phyloP scores from a whole-genome alignment of 1,140 invertebrate species.

The Atta colombica region DNA sequence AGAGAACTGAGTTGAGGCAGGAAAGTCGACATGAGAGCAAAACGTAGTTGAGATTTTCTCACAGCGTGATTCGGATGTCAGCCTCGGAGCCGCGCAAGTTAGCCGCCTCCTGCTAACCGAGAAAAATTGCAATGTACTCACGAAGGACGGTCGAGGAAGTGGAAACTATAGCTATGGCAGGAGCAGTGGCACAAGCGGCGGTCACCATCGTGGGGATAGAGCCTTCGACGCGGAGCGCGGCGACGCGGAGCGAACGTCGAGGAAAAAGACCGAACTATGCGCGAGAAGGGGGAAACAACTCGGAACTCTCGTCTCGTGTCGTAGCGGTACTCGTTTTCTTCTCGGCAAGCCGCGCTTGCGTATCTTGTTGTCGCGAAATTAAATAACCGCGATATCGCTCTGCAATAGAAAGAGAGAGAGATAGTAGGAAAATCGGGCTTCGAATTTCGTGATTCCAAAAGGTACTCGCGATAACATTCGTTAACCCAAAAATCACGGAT shows the following conservation, averaged over 20 bases:
- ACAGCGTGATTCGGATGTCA: constrained; percentile 63
- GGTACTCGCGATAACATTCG: not conserved
- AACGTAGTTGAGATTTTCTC: constrained; percentile 51
- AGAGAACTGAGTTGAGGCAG: not conserved
- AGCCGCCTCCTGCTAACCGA: constrained; percentile 60
- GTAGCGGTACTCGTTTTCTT: constrained; percentile 77
- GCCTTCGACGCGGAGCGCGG: too few relatives aligned
- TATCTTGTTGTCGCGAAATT: constrained; percentile 74
- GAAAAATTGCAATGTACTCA: constrained; percentile 70
- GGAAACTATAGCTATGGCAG: constrained; percentile 48
- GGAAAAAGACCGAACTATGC: constrained; percentile 38
- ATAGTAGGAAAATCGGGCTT: not conserved
- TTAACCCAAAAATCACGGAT: not conserved
- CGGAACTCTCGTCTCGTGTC: constrained; percentile 59
- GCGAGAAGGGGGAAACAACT: constrained; percentile 71
- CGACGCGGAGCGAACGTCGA: not conserved
- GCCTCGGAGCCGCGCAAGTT: constrained; percentile 24
- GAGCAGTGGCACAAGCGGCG: constrained; percentile 13
- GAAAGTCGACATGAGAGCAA: constrained; percentile 4
- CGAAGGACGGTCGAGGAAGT: constrained; percentile 70
- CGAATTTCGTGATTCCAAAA: constrained; percentile 9
- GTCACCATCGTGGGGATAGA: not conserved
- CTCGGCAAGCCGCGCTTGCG: constrained; percentile 38
- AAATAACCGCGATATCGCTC: constrained; percentile 68
- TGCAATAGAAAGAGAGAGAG: not conserved